Evolutionary conservation across 2,113 vertebrate genomes (phyloP).

Genomic region (Bostrychus sinensis): DNA sequence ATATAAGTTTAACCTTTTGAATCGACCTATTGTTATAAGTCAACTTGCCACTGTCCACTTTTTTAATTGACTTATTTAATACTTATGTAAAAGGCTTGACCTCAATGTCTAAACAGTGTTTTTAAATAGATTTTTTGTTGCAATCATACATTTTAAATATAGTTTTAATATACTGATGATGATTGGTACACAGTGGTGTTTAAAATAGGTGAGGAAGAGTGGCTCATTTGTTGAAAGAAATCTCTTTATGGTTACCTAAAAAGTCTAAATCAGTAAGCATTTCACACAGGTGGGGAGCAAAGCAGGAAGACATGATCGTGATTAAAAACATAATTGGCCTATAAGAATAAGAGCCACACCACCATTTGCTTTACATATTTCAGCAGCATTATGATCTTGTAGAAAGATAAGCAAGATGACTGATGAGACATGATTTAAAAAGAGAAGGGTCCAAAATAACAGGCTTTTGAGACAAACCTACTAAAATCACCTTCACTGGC

Average conservation of each 20-base stretch:
- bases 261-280: conserved; percentile 40
- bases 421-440: conserved; percentile 37
- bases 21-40: too few relatives aligned
- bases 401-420: conserved; percentile 31
- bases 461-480: conserved; percentile 38
- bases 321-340: conserved; percentile 50
- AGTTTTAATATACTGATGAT: too few relatives aligned
- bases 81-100: conserved; percentile 9
- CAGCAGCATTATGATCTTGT: conserved; percentile 20
- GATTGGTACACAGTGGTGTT: conserved; percentile 7
- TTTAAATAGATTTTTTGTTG: not conserved
- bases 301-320: conserved; percentile 30
- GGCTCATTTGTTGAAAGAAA: too few relatives aligned
- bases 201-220: conserved; percentile 16
- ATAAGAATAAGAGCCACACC: conserved; percentile 27
- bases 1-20: too few relatives aligned
- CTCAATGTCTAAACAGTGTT: conserved; percentile 4
- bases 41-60: too few relatives aligned
- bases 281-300: conserved; percentile 32
- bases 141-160: too few relatives aligned
- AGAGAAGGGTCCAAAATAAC: conserved; percentile 33
- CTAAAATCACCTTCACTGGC: conserved; percentile 37
- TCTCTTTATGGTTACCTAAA: conserved; percentile 44
- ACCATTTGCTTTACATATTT: conserved; percentile 34
- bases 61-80: too few relatives aligned